Conservation (phyloP, 2,113 vertebrate species). For the Laticauda laticaudata region DNA sequence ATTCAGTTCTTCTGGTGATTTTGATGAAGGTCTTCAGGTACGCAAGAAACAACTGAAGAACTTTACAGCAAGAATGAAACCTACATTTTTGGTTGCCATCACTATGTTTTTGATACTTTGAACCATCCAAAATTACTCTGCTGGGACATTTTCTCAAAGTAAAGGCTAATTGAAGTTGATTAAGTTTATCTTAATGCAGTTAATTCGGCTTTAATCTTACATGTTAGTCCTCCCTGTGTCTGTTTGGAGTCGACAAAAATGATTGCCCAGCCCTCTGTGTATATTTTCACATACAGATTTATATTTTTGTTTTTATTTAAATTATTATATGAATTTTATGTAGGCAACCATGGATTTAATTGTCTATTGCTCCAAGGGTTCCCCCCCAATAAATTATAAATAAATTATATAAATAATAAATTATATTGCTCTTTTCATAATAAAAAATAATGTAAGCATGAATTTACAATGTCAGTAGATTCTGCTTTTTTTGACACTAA, state of each 20-base stretch:
- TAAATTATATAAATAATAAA: neutral
- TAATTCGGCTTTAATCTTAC: neutral
- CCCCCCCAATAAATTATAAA: neutral
- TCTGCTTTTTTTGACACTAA: constrained; percentile 4
- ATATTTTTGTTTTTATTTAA: neutral
- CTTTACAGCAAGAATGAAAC: neutral
- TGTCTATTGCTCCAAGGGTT: neutral
- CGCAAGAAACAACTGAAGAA: neutral
- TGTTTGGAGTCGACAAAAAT: neutral
- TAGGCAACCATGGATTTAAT: neutral
- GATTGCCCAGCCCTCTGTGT: neutral
- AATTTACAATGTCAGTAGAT: neutral
- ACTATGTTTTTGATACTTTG: neutral
- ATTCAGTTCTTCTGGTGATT: neutral
- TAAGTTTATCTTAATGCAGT: neutral
- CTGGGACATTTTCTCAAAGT: neutral
- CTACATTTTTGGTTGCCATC: neutral
- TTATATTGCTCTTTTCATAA: neutral
- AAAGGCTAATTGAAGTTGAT: neutral
- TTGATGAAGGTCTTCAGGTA: neutral
- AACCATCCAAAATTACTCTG: neutral
- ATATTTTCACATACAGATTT: neutral
- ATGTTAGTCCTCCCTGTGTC: neutral
- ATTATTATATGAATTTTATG: neutral
- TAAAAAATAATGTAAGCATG: neutral